Evolutionary conservation across 1,140 invertebrate species (phyloP), one percentile per base, ranked within the genome.

Genomic region (Euura saliciscinereae): DNA sequence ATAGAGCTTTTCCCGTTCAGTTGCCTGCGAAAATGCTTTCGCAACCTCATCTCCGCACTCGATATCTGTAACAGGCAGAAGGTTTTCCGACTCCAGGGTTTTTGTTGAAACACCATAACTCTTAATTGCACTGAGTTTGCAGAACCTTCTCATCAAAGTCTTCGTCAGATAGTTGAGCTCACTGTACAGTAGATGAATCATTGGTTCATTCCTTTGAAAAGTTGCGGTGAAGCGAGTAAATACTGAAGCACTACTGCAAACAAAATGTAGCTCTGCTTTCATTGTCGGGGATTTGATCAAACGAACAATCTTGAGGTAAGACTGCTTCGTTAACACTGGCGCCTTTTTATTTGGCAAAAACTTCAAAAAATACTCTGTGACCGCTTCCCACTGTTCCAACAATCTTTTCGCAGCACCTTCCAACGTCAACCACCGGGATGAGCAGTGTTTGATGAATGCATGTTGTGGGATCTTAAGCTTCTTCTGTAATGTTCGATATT

Each of bases 341-440:
- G 11, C 11, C 44, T 68, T 46, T 28, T 75, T 10, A 4, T 64
- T 75, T 45, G 74, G 74, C 64, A 46, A 43, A 70, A 66, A 74
- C 65, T 8, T 42, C 4, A 75, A 51, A 75, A 74, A 76, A 72
- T 74, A 76, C 43, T 78, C 66, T 51, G 71, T 43, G 44, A 77
- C 43, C 2, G 70, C 74, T 45, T 2, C 4, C 2, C 71, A n/a
- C 70, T 76, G 75, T 44, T 74, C 73, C 28, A 72, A 28, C 2
- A 69, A 13, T 51, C 70, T 68, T 44, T 72, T 46, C 5, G 75
- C 75, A 10, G 72, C 68, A 45, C 46, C 11, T 65, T 51, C 46
- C 43, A 74, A 7, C 2, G 71, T 70, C 0, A 71, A 66, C 75
- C 75, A 74, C 68, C 75, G 6, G 13, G 73, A 68, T 65, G 67